A percentile compares a stretch with the other conserved stretches of the same genome.
Evolutionary conservation across 1,140 invertebrate genomes (phyloP).

Genomic region (Anastatus disparis): DNA sequence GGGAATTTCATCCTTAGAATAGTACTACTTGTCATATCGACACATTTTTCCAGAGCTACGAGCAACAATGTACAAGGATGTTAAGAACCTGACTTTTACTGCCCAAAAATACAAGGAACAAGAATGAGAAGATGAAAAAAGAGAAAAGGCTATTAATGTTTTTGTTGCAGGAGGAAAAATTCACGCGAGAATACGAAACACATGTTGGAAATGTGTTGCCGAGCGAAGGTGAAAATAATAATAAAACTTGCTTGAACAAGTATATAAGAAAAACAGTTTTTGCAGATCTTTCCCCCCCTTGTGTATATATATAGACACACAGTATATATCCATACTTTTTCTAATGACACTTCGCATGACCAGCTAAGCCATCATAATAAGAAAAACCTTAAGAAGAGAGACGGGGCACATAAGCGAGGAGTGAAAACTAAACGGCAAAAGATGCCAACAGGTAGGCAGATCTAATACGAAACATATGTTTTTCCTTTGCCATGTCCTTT

Average conservation of each 20-base stretch:
- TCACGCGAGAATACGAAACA: constrained; percentile 36
- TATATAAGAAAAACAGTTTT: not conserved
- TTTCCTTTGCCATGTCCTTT: no score
- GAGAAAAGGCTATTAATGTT: no score
- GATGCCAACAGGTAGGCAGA: constrained; percentile 28
- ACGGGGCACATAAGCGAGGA: not conserved
- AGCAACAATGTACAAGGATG: not conserved
- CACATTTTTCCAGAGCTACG: no score
- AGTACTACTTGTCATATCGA: no score
- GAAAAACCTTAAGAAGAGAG: not conserved
- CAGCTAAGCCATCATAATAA: no score
- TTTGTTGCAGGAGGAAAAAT: no score
- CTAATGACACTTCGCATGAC: not conserved
- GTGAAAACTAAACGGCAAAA: no score
- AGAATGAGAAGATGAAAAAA: no score
- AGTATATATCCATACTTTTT: no score
- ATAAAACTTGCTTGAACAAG: not conserved
- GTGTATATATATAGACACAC: no score
- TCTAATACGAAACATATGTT: constrained; percentile 44
- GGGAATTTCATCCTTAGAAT: no score
- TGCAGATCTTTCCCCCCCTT: no score
- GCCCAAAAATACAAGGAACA: not conserved
- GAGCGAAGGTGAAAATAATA: not conserved
- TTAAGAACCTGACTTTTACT: constrained; percentile 26
- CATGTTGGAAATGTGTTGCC: constrained; percentile 8